Base-by-base conservation (phyloP, 2,113 vertebrate genomes). In the Prietella phreatophila region DNA sequence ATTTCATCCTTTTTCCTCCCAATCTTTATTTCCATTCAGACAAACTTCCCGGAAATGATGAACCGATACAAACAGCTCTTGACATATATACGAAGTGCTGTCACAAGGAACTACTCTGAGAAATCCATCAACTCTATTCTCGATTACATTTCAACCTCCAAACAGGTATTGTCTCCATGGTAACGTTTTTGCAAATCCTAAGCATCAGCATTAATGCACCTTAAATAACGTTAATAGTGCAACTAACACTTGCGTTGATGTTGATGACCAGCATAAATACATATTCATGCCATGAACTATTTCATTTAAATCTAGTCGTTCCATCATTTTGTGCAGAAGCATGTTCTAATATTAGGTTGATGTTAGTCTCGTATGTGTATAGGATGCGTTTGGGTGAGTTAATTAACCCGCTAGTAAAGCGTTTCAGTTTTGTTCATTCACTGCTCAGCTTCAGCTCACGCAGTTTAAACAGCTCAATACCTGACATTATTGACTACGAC, bases 1-100 rank as follows among this genome's bases (percentile, higher is more conserved):
- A 15, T 58, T 71, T 5, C 0, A 39, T 55, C 25, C 1, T 39
- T 84, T 79, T 82, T 84, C 61, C 67, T 27, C 20, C 3, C 78
- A 22, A 25, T 25, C 83, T 60, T 20, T 67, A 53, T 79, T 82
- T 85, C 56, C 0, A 36, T 79, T 88, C 88, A 99, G 98, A 98
- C 97, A 90, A 99, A 99, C 93, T 99, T 98, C 92, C 98, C 98
- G 92, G 98, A 99, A 96, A 99, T 99, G 98, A 99, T 99, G 98
- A 99, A 99, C 94, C 96, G 98, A 93, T 99, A 99, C 94, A 99
- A 99, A 92, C 98, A 99, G 90, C 95, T 99, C 81, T 95, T 99
- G 91, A 99, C 98, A 3, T 99, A 99, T 93, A 99, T 99, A 92
- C 94, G 96, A 91, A 99, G 98, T 92, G 98, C 98, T 82, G 98